Percentiles rank a stretch among this genome's conserved stretches.
phyloP scores from a whole-genome alignment of 2,888 invertebrate genomes.

The Hipparchia semele region DNA sequence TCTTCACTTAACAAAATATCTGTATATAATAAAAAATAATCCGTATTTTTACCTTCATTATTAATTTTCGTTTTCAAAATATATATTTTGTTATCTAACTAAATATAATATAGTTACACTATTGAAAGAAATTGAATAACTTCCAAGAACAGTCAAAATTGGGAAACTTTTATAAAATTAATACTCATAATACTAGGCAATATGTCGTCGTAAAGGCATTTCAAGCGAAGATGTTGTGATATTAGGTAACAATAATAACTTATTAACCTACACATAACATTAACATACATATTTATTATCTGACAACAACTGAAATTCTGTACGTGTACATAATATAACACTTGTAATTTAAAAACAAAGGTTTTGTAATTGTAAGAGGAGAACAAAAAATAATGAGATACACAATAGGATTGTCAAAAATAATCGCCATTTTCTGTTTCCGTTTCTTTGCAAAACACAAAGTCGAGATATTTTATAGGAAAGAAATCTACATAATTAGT shows the following conservation, averaged over 20 bases:
- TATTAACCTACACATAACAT: background rate
- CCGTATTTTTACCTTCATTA: too few species aligned
- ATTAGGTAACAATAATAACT: too few species aligned
- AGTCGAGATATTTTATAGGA: background rate
- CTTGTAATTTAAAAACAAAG: background rate
- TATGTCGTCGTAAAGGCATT: background rate
- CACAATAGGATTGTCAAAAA: slow-evolving; percentile 6
- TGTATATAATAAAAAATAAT: too few species aligned
- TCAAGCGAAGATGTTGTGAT: too few species aligned
- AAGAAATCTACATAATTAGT: background rate
- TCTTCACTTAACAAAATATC: too few species aligned
- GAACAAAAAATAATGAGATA: slow-evolving; percentile 19
- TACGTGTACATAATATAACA: too few species aligned
- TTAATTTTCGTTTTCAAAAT: too few species aligned
- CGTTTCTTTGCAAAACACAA: background rate
- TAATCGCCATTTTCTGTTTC: slow-evolving; percentile 14
- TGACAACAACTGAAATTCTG: too few species aligned
- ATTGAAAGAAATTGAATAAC: background rate
- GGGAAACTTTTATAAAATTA: background rate
- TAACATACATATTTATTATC: background rate
- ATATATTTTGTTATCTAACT: too few species aligned
- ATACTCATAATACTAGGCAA: background rate
- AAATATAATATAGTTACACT: background rate
- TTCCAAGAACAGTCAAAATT: background rate
- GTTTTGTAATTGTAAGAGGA: background rate